These are phyloP conservation scores for Thalassophryne amazonica DNA, from an alignment of 2,797 vertebrate genomes.

Conservation along the genomic window DNA sequence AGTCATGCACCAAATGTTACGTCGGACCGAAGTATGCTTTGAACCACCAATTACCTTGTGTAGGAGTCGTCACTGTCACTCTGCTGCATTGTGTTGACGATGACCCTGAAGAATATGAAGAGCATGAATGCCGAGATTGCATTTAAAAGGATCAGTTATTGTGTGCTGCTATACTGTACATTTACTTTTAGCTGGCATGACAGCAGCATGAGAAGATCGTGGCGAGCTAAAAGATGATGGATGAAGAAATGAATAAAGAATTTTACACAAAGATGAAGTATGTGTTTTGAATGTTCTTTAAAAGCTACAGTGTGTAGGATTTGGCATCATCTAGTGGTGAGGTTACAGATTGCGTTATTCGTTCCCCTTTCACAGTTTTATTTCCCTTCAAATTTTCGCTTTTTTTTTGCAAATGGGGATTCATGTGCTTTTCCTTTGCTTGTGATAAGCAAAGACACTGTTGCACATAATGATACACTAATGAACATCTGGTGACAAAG, in stretches of 20 bases:
- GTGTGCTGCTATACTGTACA: background rate
- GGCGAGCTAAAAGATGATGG: conserved; percentile 37
- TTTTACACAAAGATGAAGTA: background rate
- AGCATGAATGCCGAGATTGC: background rate
- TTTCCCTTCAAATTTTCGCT: too few species aligned
- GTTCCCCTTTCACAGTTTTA: too few species aligned
- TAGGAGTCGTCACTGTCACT: conserved; percentile 54
- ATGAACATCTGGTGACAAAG: too few species aligned
- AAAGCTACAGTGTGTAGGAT: too few species aligned
- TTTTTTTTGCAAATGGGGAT: too few species aligned
- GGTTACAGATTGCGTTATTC: too few species aligned
- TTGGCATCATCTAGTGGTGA: too few species aligned
- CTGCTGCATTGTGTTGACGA: conserved; percentile 49
- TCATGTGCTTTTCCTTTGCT: too few species aligned
- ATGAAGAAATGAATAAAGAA: background rate
- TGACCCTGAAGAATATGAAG: conserved; percentile 22
- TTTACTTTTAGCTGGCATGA: conserved; percentile 44
- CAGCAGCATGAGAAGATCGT: conserved; percentile 1
- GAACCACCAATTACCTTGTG: conserved; percentile 40
- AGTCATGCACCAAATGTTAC: background rate
- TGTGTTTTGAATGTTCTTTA: too few species aligned
- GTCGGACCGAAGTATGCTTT: background rate
- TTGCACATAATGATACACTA: too few species aligned
- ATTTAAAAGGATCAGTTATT: background rate
- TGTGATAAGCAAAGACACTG: too few species aligned